These are phyloP conservation scores for Notiomystis cincta DNA, from an alignment of 2,113 vertebrate genomes.

Conservation along the genomic window DNA sequence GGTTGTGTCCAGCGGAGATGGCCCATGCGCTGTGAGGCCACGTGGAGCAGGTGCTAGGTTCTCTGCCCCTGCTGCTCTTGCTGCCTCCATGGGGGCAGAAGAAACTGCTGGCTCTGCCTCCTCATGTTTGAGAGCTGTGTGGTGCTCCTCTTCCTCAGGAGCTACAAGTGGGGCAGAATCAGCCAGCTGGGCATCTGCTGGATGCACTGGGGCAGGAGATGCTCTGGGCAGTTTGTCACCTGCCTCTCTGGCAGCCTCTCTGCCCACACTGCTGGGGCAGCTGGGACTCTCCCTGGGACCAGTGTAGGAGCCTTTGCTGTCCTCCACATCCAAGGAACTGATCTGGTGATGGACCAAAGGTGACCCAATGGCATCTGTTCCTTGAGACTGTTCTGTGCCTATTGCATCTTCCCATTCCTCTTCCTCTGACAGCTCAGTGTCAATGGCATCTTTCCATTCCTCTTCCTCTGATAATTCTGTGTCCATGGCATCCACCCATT, in stretches of 20 bases:
- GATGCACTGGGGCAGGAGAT: not conserved
- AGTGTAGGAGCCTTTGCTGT: not conserved
- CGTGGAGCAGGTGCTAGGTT: not conserved
- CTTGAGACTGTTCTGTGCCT: not conserved
- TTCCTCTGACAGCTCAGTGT: not conserved
- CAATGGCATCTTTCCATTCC: not conserved
- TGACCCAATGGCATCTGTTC: not conserved
- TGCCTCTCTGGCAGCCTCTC: not conserved
- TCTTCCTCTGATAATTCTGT: not conserved
- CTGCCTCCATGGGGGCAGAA: fast-evolving
- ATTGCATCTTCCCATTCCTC: not conserved
- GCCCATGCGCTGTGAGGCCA: not conserved
- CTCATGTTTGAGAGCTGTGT: not conserved
- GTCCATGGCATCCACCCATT: not conserved
- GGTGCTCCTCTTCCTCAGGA: fast-evolving
- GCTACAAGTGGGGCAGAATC: not conserved
- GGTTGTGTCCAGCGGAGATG: not conserved
- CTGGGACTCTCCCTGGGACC: not conserved
- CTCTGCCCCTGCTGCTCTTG: not conserved
- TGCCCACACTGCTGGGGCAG: not conserved
- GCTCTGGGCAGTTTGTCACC: not conserved
- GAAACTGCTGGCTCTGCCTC: not conserved
- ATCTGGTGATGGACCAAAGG: not conserved
- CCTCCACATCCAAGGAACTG: not conserved
- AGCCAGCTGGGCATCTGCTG: not conserved